Evolutionary conservation across 2,797 vertebrate genomes (phyloP).

Genomic region (Discoglossus pictus): DNA sequence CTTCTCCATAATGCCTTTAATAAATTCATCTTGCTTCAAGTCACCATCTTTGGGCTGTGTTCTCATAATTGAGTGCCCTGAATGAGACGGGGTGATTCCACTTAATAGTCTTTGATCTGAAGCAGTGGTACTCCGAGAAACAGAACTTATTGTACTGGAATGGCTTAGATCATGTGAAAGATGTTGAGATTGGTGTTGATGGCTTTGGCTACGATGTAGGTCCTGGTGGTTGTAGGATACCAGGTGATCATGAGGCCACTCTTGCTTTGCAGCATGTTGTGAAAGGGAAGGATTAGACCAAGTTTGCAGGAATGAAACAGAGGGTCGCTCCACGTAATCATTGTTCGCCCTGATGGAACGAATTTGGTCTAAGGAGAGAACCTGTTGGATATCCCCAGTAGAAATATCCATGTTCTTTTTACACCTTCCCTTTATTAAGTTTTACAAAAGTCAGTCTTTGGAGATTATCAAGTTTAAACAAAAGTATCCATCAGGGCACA

Average conservation of each 20-base stretch:
- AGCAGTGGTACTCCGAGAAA: conserved; percentile 86
- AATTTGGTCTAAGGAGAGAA: conserved; percentile 93
- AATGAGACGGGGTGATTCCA: conserved; percentile 82
- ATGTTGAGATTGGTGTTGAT: conserved; percentile 78
- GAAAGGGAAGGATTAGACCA: conserved; percentile 79
- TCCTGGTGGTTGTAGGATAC: conserved; percentile 65
- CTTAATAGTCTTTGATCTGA: conserved; percentile 91
- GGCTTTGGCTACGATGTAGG: conserved; percentile 84
- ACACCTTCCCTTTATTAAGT: conserved; percentile 62
- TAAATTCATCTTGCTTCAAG: conserved; percentile 78
- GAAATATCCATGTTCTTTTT: conserved; percentile 78
- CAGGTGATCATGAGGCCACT: conserved; percentile 73
- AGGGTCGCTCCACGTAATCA: conserved; percentile 91
- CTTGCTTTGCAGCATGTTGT: conserved; percentile 70
- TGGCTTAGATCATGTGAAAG: conserved; percentile 83
- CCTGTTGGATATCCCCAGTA: conserved; percentile 83
- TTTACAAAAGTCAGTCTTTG: conserved; percentile 66
- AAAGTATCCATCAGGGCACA: conserved; percentile 78
- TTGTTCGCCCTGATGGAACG: conserved; percentile 90
- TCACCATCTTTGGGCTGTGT: conserved; percentile 80
- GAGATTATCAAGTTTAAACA: conserved; percentile 52
- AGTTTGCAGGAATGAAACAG: conserved; percentile 65
- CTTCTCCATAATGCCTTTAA: conserved; percentile 72
- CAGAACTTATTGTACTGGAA: conserved; percentile 91
- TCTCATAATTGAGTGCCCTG: conserved; percentile 75